phyloP scores from a whole-genome alignment of 2,888 invertebrate species.

The Acanthococcus lagerstroemiae region DNA sequence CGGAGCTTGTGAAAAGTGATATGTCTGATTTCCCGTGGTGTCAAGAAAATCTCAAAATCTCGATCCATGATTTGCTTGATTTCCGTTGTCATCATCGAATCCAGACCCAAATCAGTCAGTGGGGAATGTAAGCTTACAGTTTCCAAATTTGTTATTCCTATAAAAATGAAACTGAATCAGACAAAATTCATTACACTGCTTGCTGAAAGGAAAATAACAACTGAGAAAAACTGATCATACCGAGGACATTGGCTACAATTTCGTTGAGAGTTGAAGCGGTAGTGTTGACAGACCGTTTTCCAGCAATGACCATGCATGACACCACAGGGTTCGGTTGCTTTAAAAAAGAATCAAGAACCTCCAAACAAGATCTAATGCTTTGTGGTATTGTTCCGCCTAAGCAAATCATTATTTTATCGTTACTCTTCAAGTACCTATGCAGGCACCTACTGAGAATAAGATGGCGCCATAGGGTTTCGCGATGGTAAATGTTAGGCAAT shows the following conservation, averaged over 20 bases:
- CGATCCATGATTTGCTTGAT: conserved; percentile 85
- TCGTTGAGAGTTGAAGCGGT: conserved; percentile 46
- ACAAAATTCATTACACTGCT: too few relatives aligned
- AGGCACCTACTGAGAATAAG: too few relatives aligned
- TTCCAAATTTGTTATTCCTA: conserved; percentile 55
- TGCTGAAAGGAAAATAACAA: too few relatives aligned
- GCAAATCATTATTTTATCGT: too few relatives aligned
- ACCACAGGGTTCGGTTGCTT: conserved; percentile 56
- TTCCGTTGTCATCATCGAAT: conserved; percentile 94
- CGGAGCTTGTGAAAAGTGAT: too few relatives aligned
- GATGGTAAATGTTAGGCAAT: too few relatives aligned
- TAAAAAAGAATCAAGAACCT: conserved; percentile 56
- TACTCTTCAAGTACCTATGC: too few relatives aligned
- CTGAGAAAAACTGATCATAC: too few relatives aligned
- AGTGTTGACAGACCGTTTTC: conserved; percentile 53
- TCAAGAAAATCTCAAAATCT: conserved; percentile 75
- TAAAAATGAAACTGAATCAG: too few relatives aligned
- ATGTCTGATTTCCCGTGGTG: conserved; percentile 72
- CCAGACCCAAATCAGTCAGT: conserved; percentile 86
- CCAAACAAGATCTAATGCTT: conserved; percentile 68
- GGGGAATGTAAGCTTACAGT: conserved; percentile 58
- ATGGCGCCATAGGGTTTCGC: too few relatives aligned
- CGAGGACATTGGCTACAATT: conserved; percentile 41
- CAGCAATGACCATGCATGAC: conserved; percentile 76
- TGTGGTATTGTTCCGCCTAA: conserved; percentile 75